Evolutionary conservation across 1,140 invertebrate genomes (phyloP), one percentile per base, ranked within the genome.

Genomic region (Drosophila persimilis): DNA sequence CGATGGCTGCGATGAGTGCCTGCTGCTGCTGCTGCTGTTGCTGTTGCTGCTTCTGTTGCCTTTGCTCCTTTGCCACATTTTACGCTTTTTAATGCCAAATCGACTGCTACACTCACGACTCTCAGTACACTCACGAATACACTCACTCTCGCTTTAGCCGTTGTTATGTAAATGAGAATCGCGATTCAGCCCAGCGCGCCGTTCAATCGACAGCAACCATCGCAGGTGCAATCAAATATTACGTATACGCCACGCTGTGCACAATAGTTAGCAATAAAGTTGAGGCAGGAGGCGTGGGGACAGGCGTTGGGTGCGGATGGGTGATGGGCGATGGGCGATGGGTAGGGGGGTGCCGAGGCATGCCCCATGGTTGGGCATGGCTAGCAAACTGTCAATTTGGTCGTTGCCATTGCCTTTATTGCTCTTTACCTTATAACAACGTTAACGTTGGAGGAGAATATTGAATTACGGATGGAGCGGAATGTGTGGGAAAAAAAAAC

Each of bases 121-220:
- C 59, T 46, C 48, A 52, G 17, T 81, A 57, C 70, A 78, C 80
- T 47, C 22, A 45, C 41, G 43, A 52, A 52, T 48, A 58, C 50
- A 48, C 45, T 73, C 67, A 51, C 35, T 58, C 15, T 29, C 41
- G 51, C 52, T 65, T 57, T 66, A 69, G 63, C 69, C 66, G 67
- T 60, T 89, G 79, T 88, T 88, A 89, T 88, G 84, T 83, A 88
- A 88, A 88, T 88, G 78, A 88, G 72, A 75, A 86, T 74, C 81
- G 75, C 74, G 57, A 64, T 81, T 62, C 24, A 26, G 24, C 3
- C 24, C 24, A 5, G 24, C 24, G 0, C 43, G 41, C 60, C 52
- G 47, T 57, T 71, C 70, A 69, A 79, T 84, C 79, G 80, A 67
- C 80, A 84, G 80, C 55, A 57, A 55, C 35, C 35, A 35, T 31